Evolutionary conservation across 1,140 invertebrate genomes (phyloP).

Genomic region (Centruroides vittatus): DNA sequence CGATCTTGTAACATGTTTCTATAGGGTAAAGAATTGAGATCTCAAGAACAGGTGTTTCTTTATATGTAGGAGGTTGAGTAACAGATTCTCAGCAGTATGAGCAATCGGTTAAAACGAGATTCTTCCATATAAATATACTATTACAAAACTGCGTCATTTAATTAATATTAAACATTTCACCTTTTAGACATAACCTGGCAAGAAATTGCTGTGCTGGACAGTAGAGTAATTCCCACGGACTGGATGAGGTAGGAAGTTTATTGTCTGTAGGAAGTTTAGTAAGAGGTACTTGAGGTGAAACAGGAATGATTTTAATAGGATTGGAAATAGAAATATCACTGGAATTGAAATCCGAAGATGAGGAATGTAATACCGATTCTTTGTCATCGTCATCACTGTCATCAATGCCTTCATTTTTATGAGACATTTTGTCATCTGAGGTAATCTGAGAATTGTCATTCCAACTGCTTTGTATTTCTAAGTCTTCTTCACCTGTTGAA

Average conservation of each 20-base stretch:
- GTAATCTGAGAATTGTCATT: slow-evolving; percentile 12
- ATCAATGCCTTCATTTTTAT: background rate
- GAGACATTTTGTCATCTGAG: slow-evolving; percentile 22
- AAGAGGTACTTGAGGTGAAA: slow-evolving; percentile 33
- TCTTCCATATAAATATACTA: background rate
- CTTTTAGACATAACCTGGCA: slow-evolving; percentile 51
- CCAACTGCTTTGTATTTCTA: background rate
- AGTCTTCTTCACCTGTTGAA: too few relatives aligned
- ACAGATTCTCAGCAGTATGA: too few relatives aligned
- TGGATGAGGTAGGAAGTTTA: slow-evolving; percentile 9
- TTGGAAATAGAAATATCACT: slow-evolving; percentile 38
- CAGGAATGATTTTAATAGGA: slow-evolving; percentile 39
- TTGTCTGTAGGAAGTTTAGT: too few relatives aligned
- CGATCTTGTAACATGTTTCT: too few relatives aligned
- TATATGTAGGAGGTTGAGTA: too few relatives aligned
- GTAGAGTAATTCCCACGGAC: slow-evolving; percentile 41
- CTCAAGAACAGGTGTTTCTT: too few relatives aligned
- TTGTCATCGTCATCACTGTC: slow-evolving; percentile 30
- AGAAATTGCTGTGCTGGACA: slow-evolving; percentile 53
- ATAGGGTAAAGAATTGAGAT: too few relatives aligned
- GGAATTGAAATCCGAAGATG: background rate
- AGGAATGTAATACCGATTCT: slow-evolving; percentile 26
- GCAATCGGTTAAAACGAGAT: too few relatives aligned
- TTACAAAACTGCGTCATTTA: background rate
- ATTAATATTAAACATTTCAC: slow-evolving; percentile 37